Percentiles rank a stretch among this genome's conserved stretches.
phyloP scores from a whole-genome alignment of 64 coral and sea anemone species.

The Stichodactyla mertensii region DNA sequence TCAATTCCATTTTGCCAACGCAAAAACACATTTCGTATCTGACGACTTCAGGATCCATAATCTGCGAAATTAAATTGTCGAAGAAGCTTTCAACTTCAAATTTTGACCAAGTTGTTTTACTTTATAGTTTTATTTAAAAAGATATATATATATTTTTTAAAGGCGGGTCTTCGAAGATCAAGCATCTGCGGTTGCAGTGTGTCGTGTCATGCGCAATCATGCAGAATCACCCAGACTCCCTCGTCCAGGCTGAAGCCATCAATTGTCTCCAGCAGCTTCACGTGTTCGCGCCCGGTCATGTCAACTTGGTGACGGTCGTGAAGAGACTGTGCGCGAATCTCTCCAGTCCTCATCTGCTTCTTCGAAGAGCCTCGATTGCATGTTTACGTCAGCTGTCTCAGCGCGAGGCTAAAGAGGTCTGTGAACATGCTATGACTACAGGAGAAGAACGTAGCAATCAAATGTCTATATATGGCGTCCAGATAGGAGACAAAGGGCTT shows the following conservation, averaged over 20 bases:
- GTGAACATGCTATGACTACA: constrained; percentile 85
- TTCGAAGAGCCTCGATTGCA: constrained; percentile 83
- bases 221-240: constrained; percentile 95
- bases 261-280: constrained; percentile 98
- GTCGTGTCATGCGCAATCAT: constrained; percentile 86
- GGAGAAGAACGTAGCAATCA: constrained; percentile 56
- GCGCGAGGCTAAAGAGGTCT: constrained; percentile 92
- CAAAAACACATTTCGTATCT: too few species aligned
- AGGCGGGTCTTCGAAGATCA: constrained; percentile 78
- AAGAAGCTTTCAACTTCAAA: too few species aligned
- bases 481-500: constrained; percentile 96
- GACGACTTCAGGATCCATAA: too few species aligned
- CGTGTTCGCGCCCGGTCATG: constrained; percentile 94
- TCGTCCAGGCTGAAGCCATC: constrained; percentile 96
- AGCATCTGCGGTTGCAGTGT: constrained; percentile 72
- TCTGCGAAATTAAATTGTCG: too few species aligned
- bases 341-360: constrained; percentile 87
- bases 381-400: constrained; percentile 94
- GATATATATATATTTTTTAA: not conserved
- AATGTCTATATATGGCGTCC: constrained; percentile 73
- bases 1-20: too few species aligned
- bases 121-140: not conserved
- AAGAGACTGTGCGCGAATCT: constrained; percentile 82
- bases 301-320: constrained; percentile 85
- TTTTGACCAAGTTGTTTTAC: not conserved